Percentiles rank a stretch among this genome's conserved stretches.
Conservation (phyloP, 2,888 invertebrate species). For the Enchytraeus crypticus region DNA sequence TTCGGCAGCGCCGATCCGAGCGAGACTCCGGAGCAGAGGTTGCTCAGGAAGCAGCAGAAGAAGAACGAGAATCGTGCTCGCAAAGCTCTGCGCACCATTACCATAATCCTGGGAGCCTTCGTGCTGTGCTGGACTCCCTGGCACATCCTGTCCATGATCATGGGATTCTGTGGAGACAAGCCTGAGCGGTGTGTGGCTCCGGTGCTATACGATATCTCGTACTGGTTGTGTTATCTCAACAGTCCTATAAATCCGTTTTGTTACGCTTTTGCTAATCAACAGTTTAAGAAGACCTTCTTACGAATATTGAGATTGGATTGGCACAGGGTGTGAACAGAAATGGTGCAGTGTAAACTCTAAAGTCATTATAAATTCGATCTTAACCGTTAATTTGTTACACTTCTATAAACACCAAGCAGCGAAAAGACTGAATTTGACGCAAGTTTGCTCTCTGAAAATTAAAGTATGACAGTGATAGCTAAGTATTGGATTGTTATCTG, state of each 20-base stretch:
- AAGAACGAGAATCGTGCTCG: conserved; percentile 88
- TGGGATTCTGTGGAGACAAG: conserved; percentile 73
- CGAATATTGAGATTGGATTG: conserved; percentile 84
- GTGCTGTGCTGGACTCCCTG: conserved; percentile 99
- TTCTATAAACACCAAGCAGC: too few relatives aligned
- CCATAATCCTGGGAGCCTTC: conserved; percentile 91
- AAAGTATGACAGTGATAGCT: too few relatives aligned
- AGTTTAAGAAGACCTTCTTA: conserved; percentile 96
- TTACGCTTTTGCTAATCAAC: conserved; percentile 95
- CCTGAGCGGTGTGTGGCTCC: conserved; percentile 19
- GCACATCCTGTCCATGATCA: conserved; percentile 87
- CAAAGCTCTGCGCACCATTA: conserved; percentile 95
- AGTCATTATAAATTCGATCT: too few relatives aligned
- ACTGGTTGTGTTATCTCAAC: conserved; percentile 74
- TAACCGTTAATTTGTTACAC: too few relatives aligned
- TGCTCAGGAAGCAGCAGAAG: conserved; percentile 5
- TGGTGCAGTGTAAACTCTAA: too few relatives aligned
- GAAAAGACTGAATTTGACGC: too few relatives aligned
- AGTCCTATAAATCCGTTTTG: conserved; percentile 84
- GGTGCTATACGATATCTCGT: conserved; percentile 42
- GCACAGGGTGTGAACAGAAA: conserved; percentile 31
- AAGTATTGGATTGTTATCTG: too few relatives aligned
- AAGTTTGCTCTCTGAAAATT: too few relatives aligned
- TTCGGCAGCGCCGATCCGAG: background rate
- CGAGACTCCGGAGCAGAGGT: background rate